Evolutionary conservation across 53 echinoderm and acorn worm genomes (phyloP), one percentile per base, ranked within the genome.

Genomic region (Patiria pectinifera): DNA sequence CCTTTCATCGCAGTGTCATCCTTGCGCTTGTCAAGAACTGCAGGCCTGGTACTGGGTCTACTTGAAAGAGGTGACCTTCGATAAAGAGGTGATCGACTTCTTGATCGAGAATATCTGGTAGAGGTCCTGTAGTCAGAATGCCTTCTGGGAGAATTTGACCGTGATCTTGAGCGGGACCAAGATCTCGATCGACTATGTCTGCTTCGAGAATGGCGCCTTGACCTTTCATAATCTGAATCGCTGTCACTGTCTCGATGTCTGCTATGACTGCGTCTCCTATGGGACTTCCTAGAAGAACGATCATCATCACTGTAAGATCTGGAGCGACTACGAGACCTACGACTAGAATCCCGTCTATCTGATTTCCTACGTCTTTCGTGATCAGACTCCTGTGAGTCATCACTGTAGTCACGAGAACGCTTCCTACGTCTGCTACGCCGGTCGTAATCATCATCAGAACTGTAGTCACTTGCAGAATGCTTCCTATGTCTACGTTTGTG

Each of bases 141-240:
- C 81, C 81, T 90, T 81, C 77, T 90, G n/a, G 90, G 90, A 69
- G 90, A 90, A 22, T 63, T 90, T 11, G 90, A 90, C 70, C 92
- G 80, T 74, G 86, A 86, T 6, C 86, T 80, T 24, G 93, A 93
- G 61, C 87, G 87, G 16, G 87, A 80, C 48, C 87, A 81, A 59
- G 93, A 93, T 45, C 71, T 53, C 19, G 95, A 95, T 48, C 97
- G 82, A 61, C 95, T 95, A 60, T 82, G 83, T 14, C 95, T 86
- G 71, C 95, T 93, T 45, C 95, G 88, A 22, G 92, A 93, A 63
- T 92, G 93, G 83, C 94, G 93, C 59, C 95, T 93, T 59, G 92
- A 92, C 85, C 91, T 96, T 79, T 94, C 93, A 86, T 96, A 93
- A 66, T 95, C 95, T 43, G 95, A 93, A 48, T 96, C 94, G 61